Percentiles rank a stretch among this genome's conserved stretches.
phyloP scores from a whole-genome alignment of 2,113 vertebrate species.

The Gopherus evgoodei region DNA sequence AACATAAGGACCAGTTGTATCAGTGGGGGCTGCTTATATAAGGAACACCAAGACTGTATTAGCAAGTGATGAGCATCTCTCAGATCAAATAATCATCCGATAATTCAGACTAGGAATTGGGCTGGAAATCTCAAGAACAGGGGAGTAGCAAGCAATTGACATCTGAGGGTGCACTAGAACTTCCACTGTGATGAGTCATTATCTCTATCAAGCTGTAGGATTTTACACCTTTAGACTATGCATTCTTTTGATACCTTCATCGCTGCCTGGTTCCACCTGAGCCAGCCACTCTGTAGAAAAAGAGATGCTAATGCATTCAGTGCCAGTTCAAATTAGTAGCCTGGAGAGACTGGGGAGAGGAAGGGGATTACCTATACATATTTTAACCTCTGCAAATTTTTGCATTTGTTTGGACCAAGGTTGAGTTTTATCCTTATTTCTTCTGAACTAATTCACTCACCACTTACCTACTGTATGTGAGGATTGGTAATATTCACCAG shows the following conservation, averaged over 20 bases:
- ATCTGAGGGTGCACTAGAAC: fast-evolving
- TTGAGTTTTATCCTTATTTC: not conserved
- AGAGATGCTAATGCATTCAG: fast-evolving
- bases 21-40: conserved; percentile 38
- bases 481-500: not conserved
- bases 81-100: not conserved
- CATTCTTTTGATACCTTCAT: not conserved
- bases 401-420: not conserved
- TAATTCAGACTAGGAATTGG: not conserved
- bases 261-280: not conserved
- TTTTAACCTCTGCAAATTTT: not conserved
- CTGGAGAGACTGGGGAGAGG: not conserved
- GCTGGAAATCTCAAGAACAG: not conserved
- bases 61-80: not conserved
- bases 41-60: not conserved
- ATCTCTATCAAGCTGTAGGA: not conserved
- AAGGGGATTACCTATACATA: not conserved
- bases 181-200: no score
- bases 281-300: not conserved
- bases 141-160: not conserved
- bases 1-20: conserved; percentile 53
- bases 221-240: not conserved
- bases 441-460: not conserved
- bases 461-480: not conserved
- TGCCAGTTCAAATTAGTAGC: not conserved